These are phyloP conservation scores for Parotia lawesii DNA, from an alignment of 2,113 vertebrate species.

Conservation along the genomic window DNA sequence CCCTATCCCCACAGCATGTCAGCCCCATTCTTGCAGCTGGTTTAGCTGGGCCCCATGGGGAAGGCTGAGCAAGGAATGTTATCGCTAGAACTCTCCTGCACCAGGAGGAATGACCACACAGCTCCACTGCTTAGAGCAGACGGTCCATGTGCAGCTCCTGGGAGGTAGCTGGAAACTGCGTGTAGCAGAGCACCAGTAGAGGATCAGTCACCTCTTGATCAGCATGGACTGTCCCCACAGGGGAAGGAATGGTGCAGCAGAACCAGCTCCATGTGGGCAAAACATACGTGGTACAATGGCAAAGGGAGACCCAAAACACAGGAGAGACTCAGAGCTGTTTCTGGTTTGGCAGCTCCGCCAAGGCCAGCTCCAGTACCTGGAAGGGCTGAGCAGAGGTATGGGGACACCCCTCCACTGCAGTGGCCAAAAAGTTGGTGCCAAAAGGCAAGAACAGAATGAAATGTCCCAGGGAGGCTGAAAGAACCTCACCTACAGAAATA, in stretches of 20 bases:
- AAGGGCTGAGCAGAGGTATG: not conserved
- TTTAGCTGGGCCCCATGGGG: not conserved
- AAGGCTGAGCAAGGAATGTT: not conserved
- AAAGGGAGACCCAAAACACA: not conserved
- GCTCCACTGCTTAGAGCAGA: not conserved
- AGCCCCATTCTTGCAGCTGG: not conserved
- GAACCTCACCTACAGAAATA: not conserved
- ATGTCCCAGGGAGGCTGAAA: not conserved
- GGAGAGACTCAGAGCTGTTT: not conserved
- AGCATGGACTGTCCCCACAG: accelerated
- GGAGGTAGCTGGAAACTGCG: not conserved
- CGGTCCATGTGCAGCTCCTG: not conserved
- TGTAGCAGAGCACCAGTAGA: accelerated
- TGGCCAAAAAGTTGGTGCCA: not conserved
- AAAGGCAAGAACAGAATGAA: not conserved
- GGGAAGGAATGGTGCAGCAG: not conserved
- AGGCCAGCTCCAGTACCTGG: not conserved
- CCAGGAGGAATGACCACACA: accelerated
- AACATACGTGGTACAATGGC: not conserved
- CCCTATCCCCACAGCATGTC: not conserved
- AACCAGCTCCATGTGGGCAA: not conserved
- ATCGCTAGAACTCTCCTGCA: not conserved
- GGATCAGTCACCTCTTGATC: not conserved
- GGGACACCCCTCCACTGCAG: not conserved
- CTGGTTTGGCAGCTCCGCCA: not conserved